Evolutionary conservation across 2,888 invertebrate genomes (phyloP), one percentile per base, ranked within the genome.

Genomic region (Pemphredon lugubris): DNA sequence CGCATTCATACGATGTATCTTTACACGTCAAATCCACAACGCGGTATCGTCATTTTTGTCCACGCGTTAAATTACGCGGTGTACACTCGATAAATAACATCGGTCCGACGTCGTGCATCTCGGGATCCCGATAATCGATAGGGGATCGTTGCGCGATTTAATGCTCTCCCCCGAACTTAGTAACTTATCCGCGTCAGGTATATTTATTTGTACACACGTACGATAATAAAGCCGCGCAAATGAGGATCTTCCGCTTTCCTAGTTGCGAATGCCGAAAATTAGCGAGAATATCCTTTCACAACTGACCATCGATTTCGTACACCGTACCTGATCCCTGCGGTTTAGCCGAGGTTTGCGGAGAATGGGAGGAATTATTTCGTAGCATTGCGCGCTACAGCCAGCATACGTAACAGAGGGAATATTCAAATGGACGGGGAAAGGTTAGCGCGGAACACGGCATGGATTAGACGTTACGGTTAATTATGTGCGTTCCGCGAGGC

Each of bases 391-490:
- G 11, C 21, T 11, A 2, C 21, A n/a, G 1, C 18, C 6, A 11
- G 42, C 42, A 7, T n/a, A 32, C 14, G 7, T 14, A 20, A 9
- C 37, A 42, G 4, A 13, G 50, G 37, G 26, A 61, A 61, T 51
- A 40, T 45, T 34, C 44, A 40, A 67, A 39, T 40, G 51, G 55
- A 20, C 21, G 40, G 26, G 34, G 40, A 53, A 39, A 39, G n/a
- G 9, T 40, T 21, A 2, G 11, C 16, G 21, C 39, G 21, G 13
- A 13, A 13, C 9, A 45, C 47, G 51, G 42, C 21, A n/a, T 64
- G 39, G 47, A 64, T 58, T 53, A 58, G 47, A 58, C 51, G 53
- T 53, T 48, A 42, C 44, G 67, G 50, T 58, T 67, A 60, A 67
- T 67, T 67, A 40, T 32, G 47, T 21, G 37, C 39, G 18, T 21